These are phyloP conservation scores for Drosophila arizonae DNA, from an alignment of 1,140 invertebrate genomes.

Conservation along the genomic window DNA sequence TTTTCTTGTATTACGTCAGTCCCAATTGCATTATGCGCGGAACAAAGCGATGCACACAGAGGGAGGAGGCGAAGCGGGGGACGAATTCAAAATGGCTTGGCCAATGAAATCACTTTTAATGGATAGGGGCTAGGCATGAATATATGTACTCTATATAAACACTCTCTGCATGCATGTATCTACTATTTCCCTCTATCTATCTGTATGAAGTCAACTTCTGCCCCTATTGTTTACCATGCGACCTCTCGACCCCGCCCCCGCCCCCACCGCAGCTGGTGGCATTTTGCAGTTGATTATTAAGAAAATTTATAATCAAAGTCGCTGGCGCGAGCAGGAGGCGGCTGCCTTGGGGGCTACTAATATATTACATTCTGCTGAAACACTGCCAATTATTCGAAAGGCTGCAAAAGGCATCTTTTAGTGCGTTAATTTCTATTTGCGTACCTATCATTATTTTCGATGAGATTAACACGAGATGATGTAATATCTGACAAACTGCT, in stretches of 20 bases:
- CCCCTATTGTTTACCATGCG: not conserved
- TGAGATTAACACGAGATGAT: slow-evolving; percentile 49
- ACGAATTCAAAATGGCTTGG: not conserved
- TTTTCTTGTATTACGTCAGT: slow-evolving; percentile 50
- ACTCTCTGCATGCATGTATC: not conserved
- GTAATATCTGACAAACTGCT: slow-evolving; percentile 56
- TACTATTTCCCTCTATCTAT: not conserved
- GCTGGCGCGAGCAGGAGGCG: not conserved
- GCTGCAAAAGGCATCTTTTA: slow-evolving; percentile 10
- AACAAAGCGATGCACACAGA: slow-evolving; percentile 8
- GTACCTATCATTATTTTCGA: slow-evolving; percentile 47
- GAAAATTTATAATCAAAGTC: slow-evolving; percentile 5
- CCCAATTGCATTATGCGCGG: slow-evolving; percentile 51
- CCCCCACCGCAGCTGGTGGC: slow-evolving; percentile 1
- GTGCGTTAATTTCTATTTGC: slow-evolving; percentile 35
- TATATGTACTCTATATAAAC: not conserved
- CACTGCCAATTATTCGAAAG: slow-evolving; percentile 65
- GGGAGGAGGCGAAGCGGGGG: not conserved
- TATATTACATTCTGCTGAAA: slow-evolving; percentile 58
- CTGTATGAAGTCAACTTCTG: slow-evolving; percentile 5
- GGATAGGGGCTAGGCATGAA: not conserved
- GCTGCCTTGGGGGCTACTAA: not conserved
- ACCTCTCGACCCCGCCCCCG: not conserved
- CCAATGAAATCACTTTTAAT: slow-evolving; percentile 34
- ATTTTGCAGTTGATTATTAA: slow-evolving; percentile 10